Evolutionary conservation across 2,888 invertebrate species (phyloP).

Genomic region (Lasius platythorax): DNA sequence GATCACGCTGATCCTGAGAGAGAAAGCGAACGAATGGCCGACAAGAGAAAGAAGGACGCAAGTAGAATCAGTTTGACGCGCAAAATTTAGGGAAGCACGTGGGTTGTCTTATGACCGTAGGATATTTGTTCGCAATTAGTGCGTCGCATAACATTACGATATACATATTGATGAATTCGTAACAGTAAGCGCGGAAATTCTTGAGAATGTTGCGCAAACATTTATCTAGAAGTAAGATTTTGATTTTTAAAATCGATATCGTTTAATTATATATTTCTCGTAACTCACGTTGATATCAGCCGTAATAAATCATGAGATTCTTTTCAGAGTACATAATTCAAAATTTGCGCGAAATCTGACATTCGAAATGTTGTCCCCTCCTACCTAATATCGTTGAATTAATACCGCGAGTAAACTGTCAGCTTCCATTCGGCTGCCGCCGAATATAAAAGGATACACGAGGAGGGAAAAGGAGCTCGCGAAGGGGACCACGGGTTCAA

Average conservation of each 20-base stretch:
- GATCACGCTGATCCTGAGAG: constrained; percentile 12
- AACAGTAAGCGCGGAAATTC: background rate
- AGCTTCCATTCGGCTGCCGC: constrained; percentile 66
- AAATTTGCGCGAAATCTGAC: background rate
- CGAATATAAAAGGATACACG: constrained; percentile 63
- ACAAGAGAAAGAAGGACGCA: constrained; percentile 6
- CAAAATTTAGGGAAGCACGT: constrained; percentile 61
- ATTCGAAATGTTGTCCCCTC: background rate
- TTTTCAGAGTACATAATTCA: background rate
- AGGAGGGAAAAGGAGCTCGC: constrained; percentile 10
- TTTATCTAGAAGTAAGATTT: background rate
- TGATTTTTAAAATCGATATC: background rate
- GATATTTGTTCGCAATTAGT: constrained; percentile 22
- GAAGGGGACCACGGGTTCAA: constrained; percentile 60
- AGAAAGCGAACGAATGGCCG: constrained; percentile 9
- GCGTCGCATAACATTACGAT: constrained; percentile 10
- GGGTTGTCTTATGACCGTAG: constrained; percentile 17
- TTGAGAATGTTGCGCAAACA: background rate
- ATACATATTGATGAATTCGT: background rate
- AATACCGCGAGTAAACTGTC: constrained; percentile 65
- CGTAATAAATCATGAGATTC: background rate
- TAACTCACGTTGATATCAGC: background rate
- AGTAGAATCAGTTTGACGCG: constrained; percentile 24
- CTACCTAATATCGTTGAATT: constrained; percentile 36
- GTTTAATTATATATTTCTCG: background rate